These are phyloP conservation scores for Cuculus canorus DNA, from an alignment of 2,797 vertebrate species.

Conservation along the genomic window DNA sequence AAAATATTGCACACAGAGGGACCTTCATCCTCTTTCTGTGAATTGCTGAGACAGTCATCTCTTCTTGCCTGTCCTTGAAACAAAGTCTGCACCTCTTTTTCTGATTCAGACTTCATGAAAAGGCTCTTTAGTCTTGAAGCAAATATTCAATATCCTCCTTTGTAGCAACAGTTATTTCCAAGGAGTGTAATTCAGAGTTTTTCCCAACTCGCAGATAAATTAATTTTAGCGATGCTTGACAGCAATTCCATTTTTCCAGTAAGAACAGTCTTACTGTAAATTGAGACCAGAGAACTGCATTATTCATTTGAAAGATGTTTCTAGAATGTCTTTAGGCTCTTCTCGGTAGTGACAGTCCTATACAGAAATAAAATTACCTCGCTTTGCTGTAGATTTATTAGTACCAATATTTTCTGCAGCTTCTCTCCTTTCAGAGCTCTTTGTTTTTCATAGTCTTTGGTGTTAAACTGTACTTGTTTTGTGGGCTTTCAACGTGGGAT, in stretches of 20 bases:
- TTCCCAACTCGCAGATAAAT: constrained; percentile 47
- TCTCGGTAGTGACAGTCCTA: background rate
- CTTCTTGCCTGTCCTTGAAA: constrained; percentile 34
- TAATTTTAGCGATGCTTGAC: constrained; percentile 52
- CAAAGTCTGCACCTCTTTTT: background rate
- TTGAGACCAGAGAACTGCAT: constrained; percentile 36
- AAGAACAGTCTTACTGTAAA: constrained; percentile 43
- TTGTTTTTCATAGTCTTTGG: background rate
- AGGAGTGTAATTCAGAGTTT: constrained; percentile 21
- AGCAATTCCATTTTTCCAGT: constrained; percentile 49
- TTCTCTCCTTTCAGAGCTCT: constrained; percentile 3
- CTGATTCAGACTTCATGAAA: constrained; percentile 19
- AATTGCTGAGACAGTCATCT: background rate
- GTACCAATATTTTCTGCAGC: background rate
- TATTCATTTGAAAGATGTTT: constrained; percentile 62
- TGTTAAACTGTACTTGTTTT: background rate
- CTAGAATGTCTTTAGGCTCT: constrained; percentile 47
- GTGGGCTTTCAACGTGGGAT: background rate
- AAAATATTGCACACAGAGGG: background rate
- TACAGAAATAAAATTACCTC: constrained; percentile 27
- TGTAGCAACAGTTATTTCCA: constrained; percentile 42
- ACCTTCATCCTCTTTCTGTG: constrained; percentile 27
- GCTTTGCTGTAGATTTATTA: constrained; percentile 35
- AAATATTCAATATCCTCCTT: constrained; percentile 21
- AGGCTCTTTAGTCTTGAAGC: constrained; percentile 4